Conservation (phyloP, 2,113 vertebrate genomes). For the Triplophysa tibetana region DNA sequence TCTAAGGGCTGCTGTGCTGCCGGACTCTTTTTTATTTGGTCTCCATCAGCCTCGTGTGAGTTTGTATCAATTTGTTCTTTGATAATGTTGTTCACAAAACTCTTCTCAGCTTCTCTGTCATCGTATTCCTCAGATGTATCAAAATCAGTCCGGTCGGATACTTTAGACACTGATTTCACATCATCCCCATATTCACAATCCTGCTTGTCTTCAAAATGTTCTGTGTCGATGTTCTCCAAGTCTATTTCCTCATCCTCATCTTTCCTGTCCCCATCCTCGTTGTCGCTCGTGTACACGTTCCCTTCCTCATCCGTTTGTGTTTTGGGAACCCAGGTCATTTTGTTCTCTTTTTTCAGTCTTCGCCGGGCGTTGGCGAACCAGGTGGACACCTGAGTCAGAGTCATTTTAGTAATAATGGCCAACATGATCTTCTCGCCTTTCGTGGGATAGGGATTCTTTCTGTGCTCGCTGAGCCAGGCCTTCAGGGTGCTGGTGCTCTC, state of each 20-base stretch:
- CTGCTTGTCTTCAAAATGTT: conserved; percentile 88
- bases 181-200: conserved; percentile 82
- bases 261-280: conserved; percentile 86
- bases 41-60: conserved; percentile 43
- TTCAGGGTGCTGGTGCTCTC: conserved; percentile 96
- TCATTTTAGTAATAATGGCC: conserved; percentile 98
- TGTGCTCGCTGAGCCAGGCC: conserved; percentile 88
- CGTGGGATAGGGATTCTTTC: conserved; percentile 96
- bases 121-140: conserved; percentile 89
- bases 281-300: conserved; percentile 89
- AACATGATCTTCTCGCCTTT: conserved; percentile 98
- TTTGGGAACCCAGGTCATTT: conserved; percentile 91
- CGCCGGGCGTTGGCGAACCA: conserved; percentile 89
- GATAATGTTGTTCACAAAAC: conserved; percentile 78
- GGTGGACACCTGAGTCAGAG: conserved; percentile 95
- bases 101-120: conserved; percentile 81
- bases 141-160: conserved; percentile 83
- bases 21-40: conserved; percentile 71
- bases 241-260: conserved; percentile 95
- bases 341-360: conserved; percentile 91
- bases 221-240: conserved; percentile 92
- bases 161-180: conserved; percentile 84
- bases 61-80: conserved; percentile 69
- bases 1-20: conserved; percentile 70
- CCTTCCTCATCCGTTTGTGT: conserved; percentile 94